Conservation (phyloP, 1,140 invertebrate species). For the Platorchestia sp. region DNA sequence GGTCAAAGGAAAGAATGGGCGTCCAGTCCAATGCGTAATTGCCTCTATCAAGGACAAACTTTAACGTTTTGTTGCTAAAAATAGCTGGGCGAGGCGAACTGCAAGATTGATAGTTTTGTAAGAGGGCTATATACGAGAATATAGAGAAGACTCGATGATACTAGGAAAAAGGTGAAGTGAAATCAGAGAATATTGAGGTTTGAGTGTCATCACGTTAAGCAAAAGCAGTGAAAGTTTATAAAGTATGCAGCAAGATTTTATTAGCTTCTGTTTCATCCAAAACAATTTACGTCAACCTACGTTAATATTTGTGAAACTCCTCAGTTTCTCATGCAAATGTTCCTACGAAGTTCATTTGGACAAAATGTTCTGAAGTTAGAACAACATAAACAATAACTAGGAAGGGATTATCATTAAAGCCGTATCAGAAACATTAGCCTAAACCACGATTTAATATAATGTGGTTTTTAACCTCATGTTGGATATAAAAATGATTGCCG, state of each 20-base stretch:
- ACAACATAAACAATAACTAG: too few relatives aligned
- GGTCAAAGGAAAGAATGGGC: too few relatives aligned
- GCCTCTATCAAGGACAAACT: neutral
- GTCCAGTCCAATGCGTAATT: neutral
- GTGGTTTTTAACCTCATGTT: too few relatives aligned
- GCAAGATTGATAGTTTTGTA: neutral
- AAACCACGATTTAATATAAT: too few relatives aligned
- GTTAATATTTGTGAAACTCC: neutral
- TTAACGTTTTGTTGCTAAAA: neutral
- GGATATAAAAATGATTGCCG: too few relatives aligned
- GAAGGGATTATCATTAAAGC: too few relatives aligned
- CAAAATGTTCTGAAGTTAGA: too few relatives aligned
- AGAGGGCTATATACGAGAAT: neutral
- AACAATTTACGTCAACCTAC: neutral
- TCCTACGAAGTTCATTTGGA: neutral
- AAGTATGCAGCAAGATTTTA: neutral
- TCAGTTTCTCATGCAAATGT: neutral
- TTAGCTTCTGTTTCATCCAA: neutral
- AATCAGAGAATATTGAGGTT: neutral
- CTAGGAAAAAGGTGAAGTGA: neutral
- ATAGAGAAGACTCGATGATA: neutral
- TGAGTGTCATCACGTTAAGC: neutral
- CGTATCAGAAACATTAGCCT: too few relatives aligned
- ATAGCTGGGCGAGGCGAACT: neutral
- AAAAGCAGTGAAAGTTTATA: neutral